Base-by-base conservation (phyloP, 2,797 vertebrate genomes). In the Octomys mimax region DNA sequence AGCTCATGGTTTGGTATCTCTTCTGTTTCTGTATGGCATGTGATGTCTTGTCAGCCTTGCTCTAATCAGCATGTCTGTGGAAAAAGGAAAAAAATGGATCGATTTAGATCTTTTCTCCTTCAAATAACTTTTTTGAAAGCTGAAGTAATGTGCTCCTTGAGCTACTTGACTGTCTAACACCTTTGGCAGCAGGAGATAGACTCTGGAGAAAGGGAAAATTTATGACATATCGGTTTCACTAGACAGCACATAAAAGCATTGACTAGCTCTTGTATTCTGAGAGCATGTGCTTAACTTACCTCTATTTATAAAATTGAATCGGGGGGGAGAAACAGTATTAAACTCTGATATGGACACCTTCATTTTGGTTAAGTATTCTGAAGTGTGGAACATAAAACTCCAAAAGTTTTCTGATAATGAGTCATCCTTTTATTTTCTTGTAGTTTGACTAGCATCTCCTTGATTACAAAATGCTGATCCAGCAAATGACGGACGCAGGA, bases 41-140 rank as follows among this genome's bases (percentile, higher is more conserved):
- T 82, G 49, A 36, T 87, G 10, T 92, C 73, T 79, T 82, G 9
- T 85, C 62, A 75, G 0, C 9, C 26, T 90, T n/a, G 90, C 7
- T 94, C 16, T 87, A 64, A 77, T 87, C n/a, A 54, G 49, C 61
- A 28, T 64, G 26, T 87, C 10, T 87, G 22, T 75, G 61, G 31
- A 89, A 80, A 57, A 79, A 80, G 16, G 21, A 78, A 4, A 14
- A 92, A 87, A 28, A 13, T 83, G 24, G 81, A 77, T 84, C 82
- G 64, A 86, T 83, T 14, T 87, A 71, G 8, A 85, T 87, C 4
- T 90, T 13, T 85, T 94, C 36, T 46, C 11, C 42, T 95, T 92
- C 91, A 87, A 79, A 68, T 75, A 87, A 87, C 46, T 84, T 89
- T 73, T 52, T 64, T 94, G 52, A 95, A 94, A 42, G 77, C 26